Evolutionary conservation across 2,113 vertebrate genomes (phyloP).

Genomic region (Saguinus midas): DNA sequence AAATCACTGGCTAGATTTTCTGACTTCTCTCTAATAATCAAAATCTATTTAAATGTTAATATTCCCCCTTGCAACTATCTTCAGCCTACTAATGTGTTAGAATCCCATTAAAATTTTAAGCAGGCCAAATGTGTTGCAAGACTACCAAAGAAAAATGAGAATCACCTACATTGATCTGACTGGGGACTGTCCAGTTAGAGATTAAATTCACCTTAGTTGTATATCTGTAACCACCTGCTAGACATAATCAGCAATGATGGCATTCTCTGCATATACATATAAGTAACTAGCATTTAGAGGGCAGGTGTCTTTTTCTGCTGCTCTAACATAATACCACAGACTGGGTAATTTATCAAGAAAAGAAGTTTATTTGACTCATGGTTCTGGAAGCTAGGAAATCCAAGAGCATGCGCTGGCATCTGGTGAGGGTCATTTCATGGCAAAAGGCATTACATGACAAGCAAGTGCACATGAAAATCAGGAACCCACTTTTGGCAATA

Average conservation of each 20-base stretch:
- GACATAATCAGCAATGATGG: not conserved
- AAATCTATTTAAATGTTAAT: constrained; percentile 59
- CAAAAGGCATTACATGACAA: not conserved
- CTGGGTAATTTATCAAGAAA: not conserved
- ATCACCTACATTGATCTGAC: not conserved
- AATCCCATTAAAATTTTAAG: constrained; percentile 48
- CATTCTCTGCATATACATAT: not conserved
- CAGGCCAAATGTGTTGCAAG: not conserved
- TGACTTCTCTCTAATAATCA: constrained; percentile 37
- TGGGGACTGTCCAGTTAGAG: not conserved
- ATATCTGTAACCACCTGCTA: not conserved
- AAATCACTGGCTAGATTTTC: constrained; percentile 25
- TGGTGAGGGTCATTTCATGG: not conserved
- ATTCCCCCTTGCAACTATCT: constrained; percentile 16
- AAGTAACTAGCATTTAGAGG: not conserved
- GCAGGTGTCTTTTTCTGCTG: not conserved
- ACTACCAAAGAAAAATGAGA: not conserved
- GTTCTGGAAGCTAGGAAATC: not conserved
- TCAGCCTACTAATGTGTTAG: constrained; percentile 21
- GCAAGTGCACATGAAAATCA: not conserved
- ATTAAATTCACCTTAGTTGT: constrained; percentile 5
- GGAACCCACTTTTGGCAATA: not conserved
- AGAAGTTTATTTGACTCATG: not conserved
- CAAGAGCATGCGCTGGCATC: not conserved
- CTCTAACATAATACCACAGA: not conserved